These are phyloP conservation scores for Morone saxatilis DNA, from an alignment of 2,113 vertebrate species.

Conservation along the genomic window DNA sequence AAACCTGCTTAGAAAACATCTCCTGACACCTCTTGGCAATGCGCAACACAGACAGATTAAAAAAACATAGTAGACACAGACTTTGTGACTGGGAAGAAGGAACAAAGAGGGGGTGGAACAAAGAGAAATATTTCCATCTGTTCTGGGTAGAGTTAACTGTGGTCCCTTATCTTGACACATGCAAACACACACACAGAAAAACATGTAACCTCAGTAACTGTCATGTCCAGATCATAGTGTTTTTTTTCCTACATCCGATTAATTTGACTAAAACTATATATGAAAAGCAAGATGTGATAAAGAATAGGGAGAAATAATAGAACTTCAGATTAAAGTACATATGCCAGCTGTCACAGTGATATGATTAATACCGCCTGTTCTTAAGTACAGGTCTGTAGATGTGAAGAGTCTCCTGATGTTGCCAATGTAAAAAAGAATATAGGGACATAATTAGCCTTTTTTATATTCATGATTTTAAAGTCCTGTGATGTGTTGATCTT, in stretches of 20 bases:
- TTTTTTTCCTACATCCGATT: slow-evolving; percentile 11
- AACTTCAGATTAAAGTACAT: slow-evolving; percentile 22
- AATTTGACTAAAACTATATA: slow-evolving; percentile 10
- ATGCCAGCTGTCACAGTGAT: slow-evolving; percentile 35
- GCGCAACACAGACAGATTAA: slow-evolving; percentile 51
- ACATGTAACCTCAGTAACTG: background rate
- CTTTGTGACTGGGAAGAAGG: slow-evolving; percentile 48
- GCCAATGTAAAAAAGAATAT: background rate
- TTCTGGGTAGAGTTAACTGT: slow-evolving; percentile 32
- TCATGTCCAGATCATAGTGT: slow-evolving; percentile 11
- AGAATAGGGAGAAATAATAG: background rate
- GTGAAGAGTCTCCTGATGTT: slow-evolving; percentile 6
- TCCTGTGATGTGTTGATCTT: slow-evolving; percentile 25
- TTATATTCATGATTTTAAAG: slow-evolving; percentile 25
- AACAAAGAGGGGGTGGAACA: slow-evolving; percentile 51
- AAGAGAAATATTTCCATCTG: slow-evolving; percentile 62
- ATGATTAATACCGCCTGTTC: slow-evolving; percentile 26
- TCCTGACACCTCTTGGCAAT: slow-evolving; percentile 47
- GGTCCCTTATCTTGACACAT: slow-evolving; percentile 33
- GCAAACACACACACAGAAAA: slow-evolving; percentile 2
- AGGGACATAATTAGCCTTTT: background rate
- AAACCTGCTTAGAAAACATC: slow-evolving; percentile 43
- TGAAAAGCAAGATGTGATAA: slow-evolving; percentile 30
- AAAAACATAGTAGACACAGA: slow-evolving; percentile 45
- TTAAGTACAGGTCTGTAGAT: slow-evolving; percentile 11